Conservation (phyloP, 92 coral and sea anemone genomes). For the Nematostella vectensis region DNA sequence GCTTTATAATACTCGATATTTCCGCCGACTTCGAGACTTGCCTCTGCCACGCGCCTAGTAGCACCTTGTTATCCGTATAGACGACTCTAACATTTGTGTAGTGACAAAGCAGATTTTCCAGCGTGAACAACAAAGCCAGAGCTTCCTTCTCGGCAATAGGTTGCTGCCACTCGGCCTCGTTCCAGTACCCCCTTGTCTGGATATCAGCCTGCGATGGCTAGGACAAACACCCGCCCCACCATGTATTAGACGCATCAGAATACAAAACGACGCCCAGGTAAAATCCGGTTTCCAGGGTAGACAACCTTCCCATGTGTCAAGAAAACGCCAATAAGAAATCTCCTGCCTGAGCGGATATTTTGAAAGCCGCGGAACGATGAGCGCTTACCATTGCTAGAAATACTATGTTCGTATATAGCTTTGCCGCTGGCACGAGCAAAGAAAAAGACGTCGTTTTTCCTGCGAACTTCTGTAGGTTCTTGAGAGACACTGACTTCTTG, state of each 20-base stretch:
- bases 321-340: conserved; percentile 11
- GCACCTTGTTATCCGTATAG: conserved; percentile 11
- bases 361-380: neutral
- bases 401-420: conserved; percentile 7
- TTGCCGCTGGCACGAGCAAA: conserved; percentile 35
- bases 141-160: conserved; percentile 41
- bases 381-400: conserved; percentile 18
- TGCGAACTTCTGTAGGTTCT: conserved; percentile 8
- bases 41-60: conserved; percentile 8
- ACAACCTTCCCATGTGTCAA: conserved; percentile 23
- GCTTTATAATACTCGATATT: too few relatives aligned
- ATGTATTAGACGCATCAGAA: conserved; percentile 37
- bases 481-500: neutral
- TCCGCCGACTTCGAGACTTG: conserved; percentile 11
- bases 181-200: too few relatives aligned
- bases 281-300: conserved; percentile 42
- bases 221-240: too few relatives aligned
- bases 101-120: conserved; percentile 3
- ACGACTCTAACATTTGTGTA: conserved; percentile 20
- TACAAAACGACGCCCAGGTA: conserved; percentile 11
- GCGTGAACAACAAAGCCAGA: conserved; percentile 17
- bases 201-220: too few relatives aligned
- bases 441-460: conserved; percentile 10
- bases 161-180: too few relatives aligned
- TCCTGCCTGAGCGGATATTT: conserved; percentile 5